Conservation (phyloP, 2,888 invertebrate genomes). For the Drosophila eohydei region DNA sequence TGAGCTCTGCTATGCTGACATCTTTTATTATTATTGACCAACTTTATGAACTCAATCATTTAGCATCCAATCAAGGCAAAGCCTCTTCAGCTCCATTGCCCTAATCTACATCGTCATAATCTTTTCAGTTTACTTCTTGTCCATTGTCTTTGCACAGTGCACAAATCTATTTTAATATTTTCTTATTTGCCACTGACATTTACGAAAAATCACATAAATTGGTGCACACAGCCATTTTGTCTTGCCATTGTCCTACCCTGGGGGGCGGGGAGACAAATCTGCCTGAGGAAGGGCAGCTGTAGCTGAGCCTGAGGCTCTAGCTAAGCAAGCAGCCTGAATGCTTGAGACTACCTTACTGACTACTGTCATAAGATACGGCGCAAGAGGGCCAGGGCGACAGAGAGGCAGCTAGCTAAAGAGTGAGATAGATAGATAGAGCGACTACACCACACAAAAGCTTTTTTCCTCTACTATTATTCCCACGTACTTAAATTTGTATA, state of each 20-base stretch:
- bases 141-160: slow-evolving; percentile 69
- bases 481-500: slow-evolving; percentile 73
- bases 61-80: slow-evolving; percentile 41
- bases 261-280: not conserved
- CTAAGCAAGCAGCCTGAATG: slow-evolving; percentile 26
- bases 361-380: slow-evolving; percentile 18
- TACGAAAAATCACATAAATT: slow-evolving; percentile 78
- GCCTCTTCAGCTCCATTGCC: slow-evolving; percentile 36
- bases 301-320: slow-evolving; percentile 14
- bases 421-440: slow-evolving; percentile 6
- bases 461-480: slow-evolving; percentile 73
- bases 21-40: slow-evolving; percentile 19
- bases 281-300: not conserved
- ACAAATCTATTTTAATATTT: slow-evolving; percentile 81
- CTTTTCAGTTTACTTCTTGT: slow-evolving; percentile 44
- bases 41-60: slow-evolving; percentile 34
- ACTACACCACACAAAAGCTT: slow-evolving; percentile 67
- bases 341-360: slow-evolving; percentile 48
- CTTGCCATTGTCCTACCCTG: slow-evolving; percentile 33
- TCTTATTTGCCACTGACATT: slow-evolving; percentile 81
- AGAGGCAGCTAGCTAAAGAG: slow-evolving; percentile 2
- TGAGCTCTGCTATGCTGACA: not conserved
- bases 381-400: not conserved
- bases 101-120: slow-evolving; percentile 38
- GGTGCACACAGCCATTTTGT: slow-evolving; percentile 74